Evolutionary conservation across 2,113 vertebrate genomes (phyloP).

Genomic region (Gavialis gangeticus): DNA sequence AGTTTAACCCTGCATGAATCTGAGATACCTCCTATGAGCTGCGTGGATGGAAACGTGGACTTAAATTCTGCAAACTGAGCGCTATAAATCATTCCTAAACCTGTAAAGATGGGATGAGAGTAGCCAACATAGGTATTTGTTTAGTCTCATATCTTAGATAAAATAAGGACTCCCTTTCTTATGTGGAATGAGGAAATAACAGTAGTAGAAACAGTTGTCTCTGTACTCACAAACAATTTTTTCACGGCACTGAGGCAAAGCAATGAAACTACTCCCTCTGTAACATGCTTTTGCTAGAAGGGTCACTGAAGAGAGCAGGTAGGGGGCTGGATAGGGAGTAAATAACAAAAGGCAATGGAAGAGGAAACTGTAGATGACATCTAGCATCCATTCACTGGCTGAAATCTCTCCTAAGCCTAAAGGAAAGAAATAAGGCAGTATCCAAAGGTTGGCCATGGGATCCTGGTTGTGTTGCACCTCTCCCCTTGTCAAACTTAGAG

Average conservation of each 20-base stretch:
- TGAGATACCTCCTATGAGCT: background rate
- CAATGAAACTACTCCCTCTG: background rate
- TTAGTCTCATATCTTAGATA: background rate
- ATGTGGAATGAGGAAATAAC: background rate
- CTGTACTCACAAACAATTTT: background rate
- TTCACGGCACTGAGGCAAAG: background rate
- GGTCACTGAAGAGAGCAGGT: background rate
- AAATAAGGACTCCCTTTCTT: background rate
- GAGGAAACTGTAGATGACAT: background rate
- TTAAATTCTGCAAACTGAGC: background rate
- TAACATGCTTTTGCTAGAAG: background rate
- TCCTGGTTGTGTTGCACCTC: background rate
- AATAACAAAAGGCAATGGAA: background rate
- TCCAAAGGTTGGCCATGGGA: background rate
- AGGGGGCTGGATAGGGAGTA: background rate
- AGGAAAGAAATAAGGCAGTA: background rate
- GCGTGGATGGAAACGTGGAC: accelerated
- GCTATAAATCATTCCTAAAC: no score
- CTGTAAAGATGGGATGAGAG: background rate
- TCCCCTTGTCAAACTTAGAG: no score
- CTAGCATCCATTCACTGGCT: background rate
- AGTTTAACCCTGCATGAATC: background rate
- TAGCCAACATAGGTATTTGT: background rate
- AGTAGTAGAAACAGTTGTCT: background rate
- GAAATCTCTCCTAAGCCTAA: background rate